phyloP scores from a whole-genome alignment of 2,113 vertebrate species.

The Sorex araneus region DNA sequence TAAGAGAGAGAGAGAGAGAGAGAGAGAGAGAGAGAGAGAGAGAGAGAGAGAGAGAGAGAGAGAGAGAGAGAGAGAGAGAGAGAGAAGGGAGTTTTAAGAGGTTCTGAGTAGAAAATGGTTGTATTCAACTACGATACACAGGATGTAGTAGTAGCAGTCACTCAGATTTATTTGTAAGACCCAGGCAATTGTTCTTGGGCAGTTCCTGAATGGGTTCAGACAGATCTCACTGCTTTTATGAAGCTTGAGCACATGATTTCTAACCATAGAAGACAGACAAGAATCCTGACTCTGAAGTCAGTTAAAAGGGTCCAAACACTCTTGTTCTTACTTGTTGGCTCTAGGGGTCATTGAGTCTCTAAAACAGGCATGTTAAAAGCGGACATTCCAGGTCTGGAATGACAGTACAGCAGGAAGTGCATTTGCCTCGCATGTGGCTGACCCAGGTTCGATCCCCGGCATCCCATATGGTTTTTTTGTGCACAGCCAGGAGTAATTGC shows the following conservation, averaged over 20 bases:
- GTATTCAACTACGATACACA: background rate
- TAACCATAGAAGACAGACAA: background rate
- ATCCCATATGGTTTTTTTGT: too few species aligned
- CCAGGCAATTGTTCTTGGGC: background rate
- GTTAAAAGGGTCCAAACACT: background rate
- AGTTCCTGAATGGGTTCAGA: background rate
- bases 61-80: too few species aligned
- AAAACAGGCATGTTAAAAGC: too few species aligned
- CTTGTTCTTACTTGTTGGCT: background rate
- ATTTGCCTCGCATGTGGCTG: too few species aligned
- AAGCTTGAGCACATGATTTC: background rate
- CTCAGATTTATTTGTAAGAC: background rate
- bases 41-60: too few species aligned
- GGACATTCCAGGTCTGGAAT: too few species aligned
- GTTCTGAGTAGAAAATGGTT: background rate
- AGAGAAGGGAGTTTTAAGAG: too few species aligned
- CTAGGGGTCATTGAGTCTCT: background rate
- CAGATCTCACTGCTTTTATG: background rate
- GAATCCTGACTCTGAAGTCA: background rate
- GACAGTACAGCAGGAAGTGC: too few species aligned
- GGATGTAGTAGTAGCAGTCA: rapidly evolving
- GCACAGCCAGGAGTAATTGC: too few species aligned
- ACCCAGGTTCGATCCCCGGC: too few species aligned
- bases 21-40: too few species aligned
- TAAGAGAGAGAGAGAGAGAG: too few species aligned